These are phyloP conservation scores for Thamnophis sirtalis DNA, from an alignment of 2,113 vertebrate genomes.

Conservation along the genomic window DNA sequence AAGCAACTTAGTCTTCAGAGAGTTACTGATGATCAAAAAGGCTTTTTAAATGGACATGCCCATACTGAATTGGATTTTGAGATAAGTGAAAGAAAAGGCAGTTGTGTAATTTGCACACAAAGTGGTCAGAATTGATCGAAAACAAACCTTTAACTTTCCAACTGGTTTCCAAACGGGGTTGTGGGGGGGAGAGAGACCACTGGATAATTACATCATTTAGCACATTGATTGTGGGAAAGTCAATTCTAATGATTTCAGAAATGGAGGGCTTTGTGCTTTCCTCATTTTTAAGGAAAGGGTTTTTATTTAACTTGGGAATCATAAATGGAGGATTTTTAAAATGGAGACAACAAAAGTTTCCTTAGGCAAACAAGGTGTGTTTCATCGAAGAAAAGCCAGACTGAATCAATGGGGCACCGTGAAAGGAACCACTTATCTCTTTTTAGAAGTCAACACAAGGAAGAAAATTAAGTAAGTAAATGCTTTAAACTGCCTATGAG, in stretches of 20 bases:
- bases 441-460: constrained; percentile 61
- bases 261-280: constrained; percentile 78
- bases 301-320: constrained; percentile 58
- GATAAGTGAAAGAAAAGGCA: constrained; percentile 82
- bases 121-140: constrained; percentile 86
- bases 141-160: constrained; percentile 86
- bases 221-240: constrained; percentile 85
- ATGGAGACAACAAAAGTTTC: constrained; percentile 87
- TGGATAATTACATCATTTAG: constrained; percentile 90
- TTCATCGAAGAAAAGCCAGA: constrained; percentile 51
- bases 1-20: constrained; percentile 35
- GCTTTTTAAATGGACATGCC: constrained; percentile 44
- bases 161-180: constrained; percentile 83
- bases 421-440: constrained; percentile 73
- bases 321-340: constrained; percentile 63
- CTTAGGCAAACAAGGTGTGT: constrained; percentile 89
- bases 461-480: constrained; percentile 45
- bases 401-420: constrained; percentile 87
- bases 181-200: constrained; percentile 65
- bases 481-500: constrained; percentile 51
- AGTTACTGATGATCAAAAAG: constrained; percentile 49
- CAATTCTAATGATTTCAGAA: constrained; percentile 86
- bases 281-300: constrained; percentile 74
- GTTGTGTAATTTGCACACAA: constrained; percentile 83
- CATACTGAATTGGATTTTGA: constrained; percentile 78